Evolutionary conservation across 2,888 invertebrate genomes (phyloP).

Genomic region (Drosophila paracracens): DNA sequence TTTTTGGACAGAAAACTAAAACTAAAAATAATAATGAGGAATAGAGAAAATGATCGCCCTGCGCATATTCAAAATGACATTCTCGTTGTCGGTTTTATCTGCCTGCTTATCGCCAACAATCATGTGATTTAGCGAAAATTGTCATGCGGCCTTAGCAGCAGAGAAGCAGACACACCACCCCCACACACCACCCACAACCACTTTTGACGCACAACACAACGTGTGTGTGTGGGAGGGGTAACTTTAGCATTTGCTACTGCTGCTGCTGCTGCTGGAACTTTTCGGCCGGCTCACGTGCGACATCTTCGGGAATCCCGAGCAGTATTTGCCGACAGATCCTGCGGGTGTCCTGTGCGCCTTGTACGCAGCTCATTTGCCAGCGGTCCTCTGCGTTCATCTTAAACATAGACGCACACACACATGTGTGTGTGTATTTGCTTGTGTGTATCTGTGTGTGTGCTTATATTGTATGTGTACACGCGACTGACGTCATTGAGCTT

Average conservation of each 20-base stretch:
- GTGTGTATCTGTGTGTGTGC: constrained; percentile 22
- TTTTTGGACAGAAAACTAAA: not conserved
- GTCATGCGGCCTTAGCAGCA: constrained; percentile 48
- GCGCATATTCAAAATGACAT: constrained; percentile 29
- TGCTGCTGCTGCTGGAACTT: constrained; percentile 16
- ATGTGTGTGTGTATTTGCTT: constrained; percentile 15
- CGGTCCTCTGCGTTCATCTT: constrained; percentile 46
- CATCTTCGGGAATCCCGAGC: constrained; percentile 53
- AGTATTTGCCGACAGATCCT: constrained; percentile 37
- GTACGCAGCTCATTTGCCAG: constrained; percentile 44
- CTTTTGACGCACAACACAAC: constrained; percentile 9
- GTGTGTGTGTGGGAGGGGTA: constrained; percentile 5
- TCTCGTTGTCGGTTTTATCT: constrained; percentile 53
- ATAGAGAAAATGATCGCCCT: not conserved
- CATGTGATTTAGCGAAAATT: constrained; percentile 60
- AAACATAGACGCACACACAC: constrained; percentile 21
- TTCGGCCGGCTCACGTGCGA: constrained; percentile 65
- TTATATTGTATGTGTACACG: constrained; percentile 43
- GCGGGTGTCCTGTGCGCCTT: constrained; percentile 44
- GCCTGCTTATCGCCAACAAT: constrained; percentile 62
- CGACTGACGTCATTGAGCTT: constrained; percentile 83
- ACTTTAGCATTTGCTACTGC: constrained; percentile 16
- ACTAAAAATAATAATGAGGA: not conserved
- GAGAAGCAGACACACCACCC: constrained; percentile 3
- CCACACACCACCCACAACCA: not conserved